These are phyloP conservation scores for Abramis brama DNA, from an alignment of 2,113 vertebrate species.

Conservation along the genomic window DNA sequence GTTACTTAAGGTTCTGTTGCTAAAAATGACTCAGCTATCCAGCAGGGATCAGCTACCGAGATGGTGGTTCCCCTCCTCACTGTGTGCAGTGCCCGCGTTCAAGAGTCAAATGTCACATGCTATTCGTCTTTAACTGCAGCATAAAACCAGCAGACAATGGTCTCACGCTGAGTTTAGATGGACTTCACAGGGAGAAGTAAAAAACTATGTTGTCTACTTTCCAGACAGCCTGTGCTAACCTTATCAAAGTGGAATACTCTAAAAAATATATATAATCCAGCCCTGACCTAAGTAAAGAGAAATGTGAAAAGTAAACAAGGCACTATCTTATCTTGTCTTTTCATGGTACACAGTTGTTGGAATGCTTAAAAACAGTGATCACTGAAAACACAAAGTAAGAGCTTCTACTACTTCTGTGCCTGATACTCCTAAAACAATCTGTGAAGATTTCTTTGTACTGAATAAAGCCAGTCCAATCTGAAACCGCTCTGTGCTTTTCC, in stretches of 20 bases:
- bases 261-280: not conserved
- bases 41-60: slow-evolving; percentile 67
- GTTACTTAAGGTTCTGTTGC: slow-evolving; percentile 72
- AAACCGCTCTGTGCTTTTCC: too few relatives aligned
- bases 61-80: slow-evolving; percentile 50
- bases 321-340: too few relatives aligned
- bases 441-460: too few relatives aligned
- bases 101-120: slow-evolving; percentile 78
- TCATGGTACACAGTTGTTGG: too few relatives aligned
- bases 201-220: slow-evolving; percentile 20
- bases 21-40: slow-evolving; percentile 74
- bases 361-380: too few relatives aligned
- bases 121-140: slow-evolving; percentile 64
- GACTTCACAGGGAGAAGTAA: slow-evolving; percentile 1
- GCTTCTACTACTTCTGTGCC: too few relatives aligned
- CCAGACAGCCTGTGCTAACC: not conserved
- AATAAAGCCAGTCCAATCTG: too few relatives aligned
- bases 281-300: too few relatives aligned
- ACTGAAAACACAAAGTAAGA: too few relatives aligned
- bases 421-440: too few relatives aligned
- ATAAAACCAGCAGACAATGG: slow-evolving; percentile 60
- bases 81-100: slow-evolving; percentile 63
- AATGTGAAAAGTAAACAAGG: too few relatives aligned
- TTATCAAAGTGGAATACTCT: too few relatives aligned
- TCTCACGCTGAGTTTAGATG: slow-evolving; percentile 29